A percentile compares a stretch with the other conserved stretches of the same genome.
Evolutionary conservation across 2,797 vertebrate species (phyloP).

Genomic region (Sorex maritimensis): DNA sequence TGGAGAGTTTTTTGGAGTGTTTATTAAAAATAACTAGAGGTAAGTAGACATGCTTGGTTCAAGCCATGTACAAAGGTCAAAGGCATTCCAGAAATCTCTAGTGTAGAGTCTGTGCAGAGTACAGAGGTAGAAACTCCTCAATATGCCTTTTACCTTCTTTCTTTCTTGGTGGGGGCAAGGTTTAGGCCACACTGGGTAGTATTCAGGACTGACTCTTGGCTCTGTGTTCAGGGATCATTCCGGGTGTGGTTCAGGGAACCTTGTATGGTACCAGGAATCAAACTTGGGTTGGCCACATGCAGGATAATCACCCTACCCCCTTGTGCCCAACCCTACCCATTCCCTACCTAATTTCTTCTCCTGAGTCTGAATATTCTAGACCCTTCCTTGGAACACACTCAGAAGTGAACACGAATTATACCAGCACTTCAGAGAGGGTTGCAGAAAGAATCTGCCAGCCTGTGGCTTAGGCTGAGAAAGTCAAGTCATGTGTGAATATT

Average conservation of each 20-base stretch:
- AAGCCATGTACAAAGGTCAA: neutral
- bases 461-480: neutral
- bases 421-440: neutral
- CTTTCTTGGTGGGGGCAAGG: too few relatives aligned
- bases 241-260: too few relatives aligned
- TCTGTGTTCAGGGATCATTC: too few relatives aligned
- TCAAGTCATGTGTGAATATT: neutral
- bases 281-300: neutral
- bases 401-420: slow-evolving; percentile 21
- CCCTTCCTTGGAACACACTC: neutral
- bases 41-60: neutral
- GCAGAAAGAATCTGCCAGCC: neutral
- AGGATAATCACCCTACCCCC: neutral
- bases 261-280: neutral
- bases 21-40: neutral
- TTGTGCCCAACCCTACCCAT: neutral
- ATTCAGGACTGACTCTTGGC: too few relatives aligned
- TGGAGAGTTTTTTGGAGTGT: too few relatives aligned
- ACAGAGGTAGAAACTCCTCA: neutral
- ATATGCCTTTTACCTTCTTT: neutral
- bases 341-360: neutral
- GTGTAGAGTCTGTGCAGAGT: too few relatives aligned
- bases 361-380: slow-evolving; percentile 12
- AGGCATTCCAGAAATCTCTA: neutral
- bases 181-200: too few relatives aligned